phyloP scores from a whole-genome alignment of 2,113 vertebrate genomes.

The Anseranas semipalmata region DNA sequence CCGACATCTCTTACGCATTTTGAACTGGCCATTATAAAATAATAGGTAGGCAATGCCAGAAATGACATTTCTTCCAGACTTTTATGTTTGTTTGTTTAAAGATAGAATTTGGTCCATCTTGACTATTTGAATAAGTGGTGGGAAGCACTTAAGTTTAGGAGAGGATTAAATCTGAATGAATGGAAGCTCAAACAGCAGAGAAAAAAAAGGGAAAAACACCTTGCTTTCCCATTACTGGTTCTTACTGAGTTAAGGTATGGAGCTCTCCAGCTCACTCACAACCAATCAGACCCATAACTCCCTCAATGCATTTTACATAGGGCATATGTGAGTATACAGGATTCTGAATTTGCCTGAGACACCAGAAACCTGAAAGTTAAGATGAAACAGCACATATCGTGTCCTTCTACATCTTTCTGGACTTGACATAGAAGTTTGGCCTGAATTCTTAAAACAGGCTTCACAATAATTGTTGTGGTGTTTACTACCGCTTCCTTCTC shows the following conservation, averaged over 20 bases:
- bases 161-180: not conserved
- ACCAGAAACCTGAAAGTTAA: not conserved
- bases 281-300: not conserved
- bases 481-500: not conserved
- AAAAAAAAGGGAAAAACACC: not conserved
- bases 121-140: not conserved
- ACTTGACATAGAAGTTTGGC: not conserved
- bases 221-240: not conserved
- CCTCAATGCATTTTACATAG: not conserved
- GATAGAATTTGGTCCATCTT: not conserved
- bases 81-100: not conserved
- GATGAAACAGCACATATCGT: not conserved
- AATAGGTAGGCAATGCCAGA: not conserved
- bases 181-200: not conserved
- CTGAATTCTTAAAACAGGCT: not conserved
- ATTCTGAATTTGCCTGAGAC: not conserved
- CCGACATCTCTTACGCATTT: not conserved
- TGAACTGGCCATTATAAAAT: not conserved
- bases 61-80: not conserved
- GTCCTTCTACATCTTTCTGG: not conserved
- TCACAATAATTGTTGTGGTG: not conserved
- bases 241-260: not conserved
- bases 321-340: not conserved
- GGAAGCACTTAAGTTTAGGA: not conserved
- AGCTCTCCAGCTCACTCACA: not conserved